Percentiles rank a stretch among this genome's conserved stretches.
These are phyloP conservation scores for Molorchus minor DNA, from an alignment of 2,888 invertebrate species.

Conservation along the genomic window DNA sequence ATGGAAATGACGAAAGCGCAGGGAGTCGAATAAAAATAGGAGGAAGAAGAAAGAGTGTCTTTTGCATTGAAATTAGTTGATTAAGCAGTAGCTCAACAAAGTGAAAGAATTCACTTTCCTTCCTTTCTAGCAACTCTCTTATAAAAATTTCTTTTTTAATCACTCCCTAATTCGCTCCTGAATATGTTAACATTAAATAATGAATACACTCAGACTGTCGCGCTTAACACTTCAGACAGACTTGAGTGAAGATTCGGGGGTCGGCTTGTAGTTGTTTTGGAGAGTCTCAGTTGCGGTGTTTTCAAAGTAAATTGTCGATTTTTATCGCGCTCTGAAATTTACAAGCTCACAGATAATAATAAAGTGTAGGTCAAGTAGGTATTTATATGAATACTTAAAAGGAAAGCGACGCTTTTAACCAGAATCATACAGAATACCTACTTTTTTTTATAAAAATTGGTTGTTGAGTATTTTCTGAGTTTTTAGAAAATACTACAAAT, in stretches of 20 bases:
- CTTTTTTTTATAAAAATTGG: no score
- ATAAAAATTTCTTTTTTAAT: slow-evolving; percentile 7
- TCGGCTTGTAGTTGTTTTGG: slow-evolving; percentile 7
- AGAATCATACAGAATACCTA: no score
- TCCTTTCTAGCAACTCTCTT: neutral
- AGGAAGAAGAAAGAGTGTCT: no score
- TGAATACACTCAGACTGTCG: slow-evolving; percentile 22
- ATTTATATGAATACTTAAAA: no score
- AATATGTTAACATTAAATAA: slow-evolving; percentile 19
- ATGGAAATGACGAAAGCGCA: no score
- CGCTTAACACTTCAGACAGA: slow-evolving; percentile 23
- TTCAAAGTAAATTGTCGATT: slow-evolving; percentile 22
- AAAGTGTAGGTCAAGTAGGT: slow-evolving; percentile 16
- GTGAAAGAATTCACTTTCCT: no score
- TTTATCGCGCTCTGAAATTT: slow-evolving; percentile 32
- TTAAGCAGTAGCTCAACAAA: no score
- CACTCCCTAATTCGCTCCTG: slow-evolving; percentile 15
- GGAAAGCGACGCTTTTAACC: no score
- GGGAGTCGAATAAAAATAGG: no score
- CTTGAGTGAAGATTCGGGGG: slow-evolving; percentile 12
- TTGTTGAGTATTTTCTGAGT: no score
- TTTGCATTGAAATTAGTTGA: no score
- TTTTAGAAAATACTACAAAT: no score
- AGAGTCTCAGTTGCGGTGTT: slow-evolving; percentile 10
- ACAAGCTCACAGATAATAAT: slow-evolving; percentile 3